Evolutionary conservation across 2,797 vertebrate species (phyloP).

Genomic region (Argya squamiceps): DNA sequence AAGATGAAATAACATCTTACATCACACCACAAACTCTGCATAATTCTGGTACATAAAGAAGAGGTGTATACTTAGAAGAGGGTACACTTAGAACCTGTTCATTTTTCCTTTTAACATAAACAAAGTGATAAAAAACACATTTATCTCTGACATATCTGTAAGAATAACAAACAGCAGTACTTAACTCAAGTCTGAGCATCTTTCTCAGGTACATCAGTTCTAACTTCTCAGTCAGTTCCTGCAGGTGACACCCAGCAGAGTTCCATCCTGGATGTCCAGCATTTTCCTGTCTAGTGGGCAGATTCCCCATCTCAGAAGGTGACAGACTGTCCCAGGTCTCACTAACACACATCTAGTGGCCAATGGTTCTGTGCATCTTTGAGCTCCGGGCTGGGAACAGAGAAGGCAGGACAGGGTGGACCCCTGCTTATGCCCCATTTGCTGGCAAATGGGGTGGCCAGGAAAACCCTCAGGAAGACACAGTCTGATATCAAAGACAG

Average conservation of each 20-base stretch:
- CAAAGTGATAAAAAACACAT: background rate
- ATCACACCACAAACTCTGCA: background rate
- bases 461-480: background rate
- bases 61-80: fast-evolving
- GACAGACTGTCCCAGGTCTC: background rate
- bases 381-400: background rate
- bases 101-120: background rate
- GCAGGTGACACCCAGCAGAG: background rate
- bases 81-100: background rate
- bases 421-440: fast-evolving
- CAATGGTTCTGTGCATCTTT: fast-evolving
- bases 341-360: fast-evolving
- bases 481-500: background rate
- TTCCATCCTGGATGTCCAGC: fast-evolving
- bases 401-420: background rate
- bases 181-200: background rate
- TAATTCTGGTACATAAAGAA: background rate
- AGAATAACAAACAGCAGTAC: background rate
- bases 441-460: background rate
- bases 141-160: background rate
- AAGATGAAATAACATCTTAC: background rate
- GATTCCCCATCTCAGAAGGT: background rate
- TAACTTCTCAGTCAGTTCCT: background rate
- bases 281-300: background rate
- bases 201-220: background rate